phyloP scores from a whole-genome alignment of 1,140 invertebrate genomes.

The Harlomillsia oculata region DNA sequence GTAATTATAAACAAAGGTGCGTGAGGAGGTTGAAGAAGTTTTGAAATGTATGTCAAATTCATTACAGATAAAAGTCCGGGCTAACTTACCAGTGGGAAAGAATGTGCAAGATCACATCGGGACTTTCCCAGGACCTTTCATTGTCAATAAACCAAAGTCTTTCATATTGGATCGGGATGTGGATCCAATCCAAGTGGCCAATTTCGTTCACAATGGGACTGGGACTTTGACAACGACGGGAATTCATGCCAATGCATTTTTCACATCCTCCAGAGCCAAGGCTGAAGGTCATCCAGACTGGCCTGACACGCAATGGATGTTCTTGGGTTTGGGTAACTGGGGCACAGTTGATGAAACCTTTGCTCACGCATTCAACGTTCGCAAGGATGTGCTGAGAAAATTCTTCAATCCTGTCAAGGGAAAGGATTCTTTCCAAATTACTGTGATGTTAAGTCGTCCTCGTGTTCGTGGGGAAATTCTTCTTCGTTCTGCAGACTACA shows the following conservation, averaged over 20 bases:
- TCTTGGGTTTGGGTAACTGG: slow-evolving; percentile 27
- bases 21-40: too few species aligned
- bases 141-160: slow-evolving; percentile 25
- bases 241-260: slow-evolving; percentile 34
- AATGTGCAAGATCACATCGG: slow-evolving; percentile 35
- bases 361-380: slow-evolving; percentile 30
- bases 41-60: not conserved
- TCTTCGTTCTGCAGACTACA: slow-evolving; percentile 24
- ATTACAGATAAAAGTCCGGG: slow-evolving; percentile 26
- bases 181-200: slow-evolving; percentile 3
- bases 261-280: slow-evolving; percentile 26
- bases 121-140: slow-evolving; percentile 34
- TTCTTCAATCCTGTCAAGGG: slow-evolving; percentile 32
- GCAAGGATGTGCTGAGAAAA: slow-evolving; percentile 30
- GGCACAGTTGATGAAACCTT: slow-evolving; percentile 13
- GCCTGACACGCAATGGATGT: slow-evolving; percentile 36
- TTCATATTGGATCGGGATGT: slow-evolving; percentile 31
- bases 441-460: slow-evolving; percentile 35
- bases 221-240: slow-evolving; percentile 28
- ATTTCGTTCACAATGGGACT: slow-evolving; percentile 28
- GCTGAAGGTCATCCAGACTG: slow-evolving; percentile 25
- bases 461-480: slow-evolving; percentile 29
- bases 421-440: slow-evolving; percentile 34
- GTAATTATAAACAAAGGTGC: too few species aligned
- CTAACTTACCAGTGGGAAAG: slow-evolving; percentile 30